Evolutionary conservation across 2,113 vertebrate genomes (phyloP).

Genomic region (Bambusicola thoracicus): DNA sequence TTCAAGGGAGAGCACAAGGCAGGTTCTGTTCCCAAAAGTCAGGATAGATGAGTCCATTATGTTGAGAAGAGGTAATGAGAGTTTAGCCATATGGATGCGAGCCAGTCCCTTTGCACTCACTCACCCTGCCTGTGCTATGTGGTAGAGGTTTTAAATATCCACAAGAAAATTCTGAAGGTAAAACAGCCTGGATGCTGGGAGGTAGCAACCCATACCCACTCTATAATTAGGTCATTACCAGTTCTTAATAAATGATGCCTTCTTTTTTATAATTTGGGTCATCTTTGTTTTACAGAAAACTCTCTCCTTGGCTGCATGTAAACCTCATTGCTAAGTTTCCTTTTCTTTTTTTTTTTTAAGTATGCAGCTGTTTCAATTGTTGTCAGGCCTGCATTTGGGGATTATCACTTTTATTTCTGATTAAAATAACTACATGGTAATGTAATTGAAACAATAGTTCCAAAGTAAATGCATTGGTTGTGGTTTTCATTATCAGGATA

Average conservation of each 20-base stretch:
- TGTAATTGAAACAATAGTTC: slow-evolving; percentile 60
- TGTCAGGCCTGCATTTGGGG: slow-evolving; percentile 42
- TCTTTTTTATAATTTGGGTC: slow-evolving; percentile 3
- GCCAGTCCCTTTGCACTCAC: neutral
- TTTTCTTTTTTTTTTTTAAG: neutral
- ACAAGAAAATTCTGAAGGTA: neutral
- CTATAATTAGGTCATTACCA: neutral
- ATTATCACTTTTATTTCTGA: slow-evolving; percentile 68
- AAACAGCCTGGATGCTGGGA: neutral
- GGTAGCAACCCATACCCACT: neutral
- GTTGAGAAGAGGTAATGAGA: neutral
- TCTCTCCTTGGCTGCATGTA: slow-evolving; percentile 8
- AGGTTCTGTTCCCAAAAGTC: slow-evolving; percentile 14
- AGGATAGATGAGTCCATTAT: neutral
- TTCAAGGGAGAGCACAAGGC: slow-evolving; percentile 6
- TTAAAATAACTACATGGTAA: slow-evolving; percentile 59
- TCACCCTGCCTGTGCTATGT: neutral
- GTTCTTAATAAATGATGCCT: neutral
- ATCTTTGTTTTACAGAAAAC: neutral
- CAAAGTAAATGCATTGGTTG: slow-evolving; percentile 55
- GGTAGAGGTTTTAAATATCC: neutral
- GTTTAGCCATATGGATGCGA: slow-evolving; percentile 10
- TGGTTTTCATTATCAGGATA: slow-evolving; percentile 66
- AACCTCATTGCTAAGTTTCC: slow-evolving; percentile 2
- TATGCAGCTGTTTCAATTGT: neutral